Base-by-base conservation (phyloP, 35 echinoderm and acorn worm genomes). In the Heliocidaris erythrogramma region DNA sequence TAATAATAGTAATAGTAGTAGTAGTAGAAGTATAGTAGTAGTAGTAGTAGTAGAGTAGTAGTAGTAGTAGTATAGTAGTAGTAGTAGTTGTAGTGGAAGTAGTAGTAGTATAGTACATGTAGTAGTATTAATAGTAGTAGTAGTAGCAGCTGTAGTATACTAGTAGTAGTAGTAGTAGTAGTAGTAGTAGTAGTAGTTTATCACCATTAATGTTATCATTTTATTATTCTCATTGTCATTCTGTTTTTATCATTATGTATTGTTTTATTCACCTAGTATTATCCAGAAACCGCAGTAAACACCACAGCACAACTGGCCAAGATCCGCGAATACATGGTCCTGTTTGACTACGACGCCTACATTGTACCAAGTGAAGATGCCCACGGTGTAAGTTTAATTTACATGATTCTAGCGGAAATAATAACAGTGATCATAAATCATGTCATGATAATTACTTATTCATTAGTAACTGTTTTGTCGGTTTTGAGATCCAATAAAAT, bases 341-440 rank as follows among this genome's bases (percentile, higher is more conserved):
- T 21, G 48, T 48, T 49, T 14, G 8, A 48, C 21, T 93, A 92
- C 17, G 61, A 94, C 17, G 95, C 95, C 85, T 96, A 96, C 92
- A 84, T 96, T 65, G 85, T 96, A 47, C 95, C 95, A 18, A 87
- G 56, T 16, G 95, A 94, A 50, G 95, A 96, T 32, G 95, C 95
- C 10, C 95, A 96, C 93, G 91, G 91, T 42, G 95, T 96, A 89
- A 94, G 92, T 89, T 89, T 7, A 31, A 14, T 87, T 0, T 84
- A 14, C 35, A 84, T 84, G 69, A 84, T 84, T 12, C 24, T 42
- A 91, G 31, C 31, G 32, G 21, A 7, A 91, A 91, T 91, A 56
- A 16, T 6, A 8, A 94, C 50, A 30, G 30, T 49, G 30, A 59
- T 93, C 59, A 60, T 14, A 60, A 0, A 11, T 60, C 2, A 10